These are phyloP conservation scores for Astyanax mexicanus DNA, from an alignment of 2,797 vertebrate genomes.

Conservation along the genomic window DNA sequence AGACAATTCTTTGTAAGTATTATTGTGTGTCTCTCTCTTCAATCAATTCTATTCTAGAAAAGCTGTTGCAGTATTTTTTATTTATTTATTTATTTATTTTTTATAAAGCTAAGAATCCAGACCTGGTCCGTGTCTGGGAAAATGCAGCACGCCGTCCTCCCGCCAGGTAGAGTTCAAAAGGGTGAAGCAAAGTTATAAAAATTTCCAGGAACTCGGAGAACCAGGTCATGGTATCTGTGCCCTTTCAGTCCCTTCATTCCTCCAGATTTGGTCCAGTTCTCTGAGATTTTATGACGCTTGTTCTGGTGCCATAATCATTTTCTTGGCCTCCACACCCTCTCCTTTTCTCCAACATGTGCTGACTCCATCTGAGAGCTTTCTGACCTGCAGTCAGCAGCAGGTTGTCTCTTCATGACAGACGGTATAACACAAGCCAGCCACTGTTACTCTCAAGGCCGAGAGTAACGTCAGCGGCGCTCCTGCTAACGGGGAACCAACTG, in stretches of 20 bases:
- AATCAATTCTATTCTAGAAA: background rate
- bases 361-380: conserved; percentile 33
- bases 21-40: background rate
- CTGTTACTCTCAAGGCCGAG: conserved; percentile 23
- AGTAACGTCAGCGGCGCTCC: conserved; percentile 6
- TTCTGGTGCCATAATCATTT: conserved; percentile 30
- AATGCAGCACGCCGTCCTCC: background rate
- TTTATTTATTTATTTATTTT: too few relatives aligned
- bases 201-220: background rate
- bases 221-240: conserved; percentile 3
- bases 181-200: conserved; percentile 54
- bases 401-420: conserved; percentile 23
- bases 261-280: conserved; percentile 16
- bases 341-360: conserved; percentile 42
- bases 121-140: background rate
- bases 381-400: conserved; percentile 1
- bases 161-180: background rate
- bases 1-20: background rate
- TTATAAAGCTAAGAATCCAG: background rate
- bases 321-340: conserved; percentile 26
- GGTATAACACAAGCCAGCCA: background rate
- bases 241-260: conserved; percentile 5
- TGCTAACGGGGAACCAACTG: background rate
- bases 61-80: background rate
- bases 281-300: conserved; percentile 35